Conservation (phyloP, 2,888 invertebrate genomes). For the Drosophila maculinotata region DNA sequence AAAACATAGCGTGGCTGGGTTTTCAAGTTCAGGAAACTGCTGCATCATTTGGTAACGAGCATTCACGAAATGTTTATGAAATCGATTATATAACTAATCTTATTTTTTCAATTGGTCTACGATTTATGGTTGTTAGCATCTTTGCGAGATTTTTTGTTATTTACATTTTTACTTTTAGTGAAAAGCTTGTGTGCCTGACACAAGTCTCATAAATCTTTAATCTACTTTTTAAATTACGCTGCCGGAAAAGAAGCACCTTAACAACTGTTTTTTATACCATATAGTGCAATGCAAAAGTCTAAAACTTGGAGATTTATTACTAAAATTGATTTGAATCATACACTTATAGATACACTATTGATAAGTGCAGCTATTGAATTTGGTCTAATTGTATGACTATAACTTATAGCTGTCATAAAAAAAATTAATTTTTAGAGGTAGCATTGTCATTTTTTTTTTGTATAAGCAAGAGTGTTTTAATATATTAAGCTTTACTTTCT, state of each 20-base stretch:
- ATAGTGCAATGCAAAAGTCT: neutral
- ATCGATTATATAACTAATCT: slow-evolving; percentile 13
- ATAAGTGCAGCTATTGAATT: neutral
- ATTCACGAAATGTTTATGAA: neutral
- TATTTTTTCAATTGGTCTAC: slow-evolving; percentile 17
- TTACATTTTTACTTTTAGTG: neutral
- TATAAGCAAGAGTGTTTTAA: no score
- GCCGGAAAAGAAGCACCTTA: slow-evolving; percentile 31
- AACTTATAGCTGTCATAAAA: no score
- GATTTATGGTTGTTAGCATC: slow-evolving; percentile 9
- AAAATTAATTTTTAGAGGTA: no score
- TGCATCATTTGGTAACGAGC: slow-evolving; percentile 40
- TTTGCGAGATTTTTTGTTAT: neutral
- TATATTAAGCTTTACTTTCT: neutral
- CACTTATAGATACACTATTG: no score
- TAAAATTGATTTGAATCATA: neutral
- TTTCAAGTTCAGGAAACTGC: slow-evolving; percentile 39
- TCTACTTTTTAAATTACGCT: neutral
- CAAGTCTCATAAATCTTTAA: slow-evolving; percentile 9
- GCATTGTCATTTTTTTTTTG: no score
- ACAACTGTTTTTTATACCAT: slow-evolving; percentile 1
- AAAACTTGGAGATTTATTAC: neutral
- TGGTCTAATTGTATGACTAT: no score
- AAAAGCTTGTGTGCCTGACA: slow-evolving; percentile 10
- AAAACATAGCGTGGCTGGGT: slow-evolving; percentile 10